These are phyloP conservation scores for Halictus rubicundus DNA, from an alignment of 1,140 invertebrate genomes.

Conservation along the genomic window DNA sequence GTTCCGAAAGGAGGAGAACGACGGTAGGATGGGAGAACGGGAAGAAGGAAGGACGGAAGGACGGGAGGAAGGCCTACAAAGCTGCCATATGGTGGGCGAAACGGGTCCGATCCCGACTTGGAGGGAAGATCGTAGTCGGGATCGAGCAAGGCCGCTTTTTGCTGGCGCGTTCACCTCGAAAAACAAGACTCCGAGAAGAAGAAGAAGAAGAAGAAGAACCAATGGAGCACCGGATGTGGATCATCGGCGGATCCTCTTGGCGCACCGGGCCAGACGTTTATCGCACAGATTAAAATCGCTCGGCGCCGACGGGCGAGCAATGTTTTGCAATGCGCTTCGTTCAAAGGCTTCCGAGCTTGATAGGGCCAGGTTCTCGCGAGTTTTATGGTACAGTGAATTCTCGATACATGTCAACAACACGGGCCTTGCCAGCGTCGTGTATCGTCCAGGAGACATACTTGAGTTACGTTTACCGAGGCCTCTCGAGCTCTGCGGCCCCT, in stretches of 20 bases:
- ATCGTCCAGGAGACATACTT: too few species aligned
- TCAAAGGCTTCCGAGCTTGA: too few species aligned
- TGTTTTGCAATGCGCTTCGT: too few species aligned
- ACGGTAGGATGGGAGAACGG: not conserved
- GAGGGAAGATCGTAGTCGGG: conserved; percentile 11
- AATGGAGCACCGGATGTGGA: conserved; percentile 1
- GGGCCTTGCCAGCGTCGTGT: too few species aligned
- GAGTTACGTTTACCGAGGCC: too few species aligned
- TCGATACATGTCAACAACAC: too few species aligned
- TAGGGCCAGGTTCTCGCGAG: too few species aligned
- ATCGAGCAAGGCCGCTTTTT: not conserved
- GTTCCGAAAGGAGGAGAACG: too few species aligned
- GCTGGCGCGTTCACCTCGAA: not conserved
- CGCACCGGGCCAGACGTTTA: not conserved
- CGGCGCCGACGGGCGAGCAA: too few species aligned
- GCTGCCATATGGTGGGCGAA: not conserved
- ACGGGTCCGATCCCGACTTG: not conserved
- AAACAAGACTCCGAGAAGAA: not conserved
- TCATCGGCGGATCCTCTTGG: not conserved
- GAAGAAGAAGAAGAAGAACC: not conserved
- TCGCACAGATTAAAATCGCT: not conserved
- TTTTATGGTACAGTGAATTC: not conserved
- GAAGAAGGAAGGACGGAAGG: not conserved
- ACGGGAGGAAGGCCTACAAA: not conserved
- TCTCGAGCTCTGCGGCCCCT: too few species aligned